phyloP scores from a whole-genome alignment of 2,113 vertebrate genomes.

The Isurus oxyrinchus region DNA sequence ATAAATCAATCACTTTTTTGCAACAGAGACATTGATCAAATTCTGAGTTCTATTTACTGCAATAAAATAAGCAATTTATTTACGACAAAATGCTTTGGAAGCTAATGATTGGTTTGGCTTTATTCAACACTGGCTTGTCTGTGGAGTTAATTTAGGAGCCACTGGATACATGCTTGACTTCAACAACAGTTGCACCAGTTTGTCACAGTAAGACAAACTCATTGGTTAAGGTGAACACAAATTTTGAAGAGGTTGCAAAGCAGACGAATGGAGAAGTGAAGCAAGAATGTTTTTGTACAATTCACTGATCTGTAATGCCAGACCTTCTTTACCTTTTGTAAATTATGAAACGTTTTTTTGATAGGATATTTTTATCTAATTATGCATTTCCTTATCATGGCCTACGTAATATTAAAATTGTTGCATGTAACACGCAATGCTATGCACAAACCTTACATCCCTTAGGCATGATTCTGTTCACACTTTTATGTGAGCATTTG shows the following conservation, averaged over 20 bases:
- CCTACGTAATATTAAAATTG: not conserved
- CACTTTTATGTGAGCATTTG: not conserved
- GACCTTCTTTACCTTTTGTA: no score
- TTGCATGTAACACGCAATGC: not conserved
- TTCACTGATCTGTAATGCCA: not conserved
- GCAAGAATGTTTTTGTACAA: not conserved
- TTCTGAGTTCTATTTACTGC: not conserved
- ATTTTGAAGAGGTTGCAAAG: not conserved
- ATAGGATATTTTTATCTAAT: not conserved
- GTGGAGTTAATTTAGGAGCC: not conserved
- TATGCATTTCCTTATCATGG: no score
- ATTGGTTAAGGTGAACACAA: not conserved
- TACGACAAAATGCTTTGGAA: slow-evolving; percentile 5
- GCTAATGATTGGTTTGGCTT: slow-evolving; percentile 17
- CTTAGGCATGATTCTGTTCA: not conserved
- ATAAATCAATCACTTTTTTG: slow-evolving; percentile 25
- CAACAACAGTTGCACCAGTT: not conserved
- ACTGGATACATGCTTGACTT: not conserved
- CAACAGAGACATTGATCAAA: not conserved
- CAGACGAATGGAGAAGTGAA: not conserved
- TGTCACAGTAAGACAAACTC: not conserved
- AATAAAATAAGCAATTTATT: slow-evolving; percentile 15
- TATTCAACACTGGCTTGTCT: not conserved
- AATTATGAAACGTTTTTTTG: not conserved
- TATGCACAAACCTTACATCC: not conserved